Conservation (phyloP, 2,797 vertebrate genomes). For the Orestias chungarensis region DNA sequence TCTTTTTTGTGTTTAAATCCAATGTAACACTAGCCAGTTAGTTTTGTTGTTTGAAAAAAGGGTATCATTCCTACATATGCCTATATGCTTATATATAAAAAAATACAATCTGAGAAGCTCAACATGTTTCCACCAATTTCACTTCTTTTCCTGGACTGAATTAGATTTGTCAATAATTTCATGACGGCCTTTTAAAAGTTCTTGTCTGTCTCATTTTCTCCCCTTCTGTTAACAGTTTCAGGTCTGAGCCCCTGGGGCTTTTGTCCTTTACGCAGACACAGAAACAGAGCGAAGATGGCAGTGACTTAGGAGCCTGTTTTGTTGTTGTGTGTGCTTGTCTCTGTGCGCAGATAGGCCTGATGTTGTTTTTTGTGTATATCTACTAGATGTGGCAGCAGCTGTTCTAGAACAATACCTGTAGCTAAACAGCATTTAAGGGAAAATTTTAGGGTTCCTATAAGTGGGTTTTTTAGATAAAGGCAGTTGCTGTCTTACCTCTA, state of each 20-base stretch:
- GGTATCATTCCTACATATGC: conserved; percentile 14
- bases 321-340: conserved; percentile 37
- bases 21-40: conserved; percentile 79
- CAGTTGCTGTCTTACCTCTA: neutral
- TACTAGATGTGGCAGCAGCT: conserved; percentile 31
- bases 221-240: conserved; percentile 31
- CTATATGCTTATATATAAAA: conserved; percentile 70
- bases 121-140: conserved; percentile 46
- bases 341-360: conserved; percentile 33
- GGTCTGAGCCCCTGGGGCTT: conserved; percentile 14
- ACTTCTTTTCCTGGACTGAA: conserved; percentile 23
- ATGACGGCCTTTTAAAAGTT: conserved; percentile 66
- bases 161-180: conserved; percentile 66
- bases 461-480: neutral
- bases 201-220: conserved; percentile 49
- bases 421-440: neutral
- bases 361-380: conserved; percentile 45
- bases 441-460: neutral
- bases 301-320: conserved; percentile 55
- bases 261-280: conserved; percentile 44
- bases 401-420: neutral
- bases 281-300: conserved; percentile 35
- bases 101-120: conserved; percentile 11
- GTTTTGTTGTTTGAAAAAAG: conserved; percentile 54
- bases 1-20: conserved; percentile 70